Base-by-base conservation (phyloP, 2,888 invertebrate species). In the Quadroppia sp. region DNA sequence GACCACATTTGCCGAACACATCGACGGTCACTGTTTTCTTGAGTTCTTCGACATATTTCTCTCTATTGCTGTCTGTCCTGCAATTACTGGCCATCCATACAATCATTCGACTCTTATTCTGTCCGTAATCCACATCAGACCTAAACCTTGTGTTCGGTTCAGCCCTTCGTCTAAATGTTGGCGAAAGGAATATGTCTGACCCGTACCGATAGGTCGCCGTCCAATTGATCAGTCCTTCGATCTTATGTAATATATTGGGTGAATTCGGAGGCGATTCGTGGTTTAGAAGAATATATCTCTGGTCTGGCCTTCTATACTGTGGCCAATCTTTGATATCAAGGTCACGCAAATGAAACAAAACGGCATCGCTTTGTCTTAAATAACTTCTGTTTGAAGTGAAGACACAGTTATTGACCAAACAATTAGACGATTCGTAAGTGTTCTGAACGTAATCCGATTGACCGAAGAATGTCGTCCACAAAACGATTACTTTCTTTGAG, bases 81-180 rank as follows among this genome's bases (percentile, higher is more conserved):
- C 83, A 83, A 77, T 83, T 83, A 20, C 82, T 82, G 13, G 82
- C 83, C 76, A 83, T 82, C 83, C 83, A 83, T 1, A 82, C 82
- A 11, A 82, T 82, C 77, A 80, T 78, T 75, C 82, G 81, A 4
- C 80, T 81, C 77, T 83, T 83, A 11, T 81, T 81, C 0, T 71
- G 74, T 1, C 82, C 81, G 74, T 80, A 82, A 77, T 82, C 81
- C 6, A n/a, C 15, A 45, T 36, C 20, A 9, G 50, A 15, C 20
- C 13, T 48, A 13, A 20, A 36, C 1, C 23, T 53, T 74, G 78
- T 79, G 48, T 72, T 61, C 20, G 36, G n/a, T 23, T 75, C 25
- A 2, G 56, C 50, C 7, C 36, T n/a, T 9, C 74, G 75, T 20
- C 72, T 74, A 2, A 71, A 72, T 9, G 25, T 20, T 4, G 76